Percentiles rank a stretch among this genome's conserved stretches.
Evolutionary conservation across 2,797 vertebrate species (phyloP).

Genomic region (Valencia hispanica): DNA sequence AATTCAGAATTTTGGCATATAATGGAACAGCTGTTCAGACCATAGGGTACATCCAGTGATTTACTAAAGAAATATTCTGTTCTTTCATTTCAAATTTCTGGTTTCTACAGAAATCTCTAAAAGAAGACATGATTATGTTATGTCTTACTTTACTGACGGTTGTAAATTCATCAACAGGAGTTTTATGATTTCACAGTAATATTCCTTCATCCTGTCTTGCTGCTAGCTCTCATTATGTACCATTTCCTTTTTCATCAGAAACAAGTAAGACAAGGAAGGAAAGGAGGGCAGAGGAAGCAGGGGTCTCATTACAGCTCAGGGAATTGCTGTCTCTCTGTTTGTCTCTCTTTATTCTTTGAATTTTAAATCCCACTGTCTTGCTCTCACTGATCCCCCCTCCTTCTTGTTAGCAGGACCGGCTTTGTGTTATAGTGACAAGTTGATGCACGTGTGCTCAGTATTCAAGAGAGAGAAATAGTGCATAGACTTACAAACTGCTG

Average conservation of each 20-base stretch:
- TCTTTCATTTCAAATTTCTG: conserved; percentile 9
- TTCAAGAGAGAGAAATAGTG: conserved; percentile 30
- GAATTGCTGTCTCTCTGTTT: conserved; percentile 62
- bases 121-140: conserved; percentile 36
- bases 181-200: conserved; percentile 46
- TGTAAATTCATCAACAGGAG: conserved; percentile 37
- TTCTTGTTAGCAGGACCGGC: conserved; percentile 63
- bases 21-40: background rate
- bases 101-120: conserved; percentile 21
- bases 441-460: conserved; percentile 21
- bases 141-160: conserved; percentile 34
- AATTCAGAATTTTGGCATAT: background rate
- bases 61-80: background rate
- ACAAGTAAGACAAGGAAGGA: conserved; percentile 24
- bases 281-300: background rate
- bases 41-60: background rate
- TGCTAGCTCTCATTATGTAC: conserved; percentile 60
- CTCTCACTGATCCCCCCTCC: conserved; percentile 17
- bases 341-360: conserved; percentile 48
- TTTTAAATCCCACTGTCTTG: conserved; percentile 53
- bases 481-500: conserved; percentile 30
- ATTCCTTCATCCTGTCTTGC: conserved; percentile 53
- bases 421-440: conserved; percentile 65
- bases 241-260: conserved; percentile 51
- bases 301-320: conserved; percentile 60